These are phyloP conservation scores for Gobio occitaniae DNA, from an alignment of 2,797 vertebrate species.

Conservation along the genomic window DNA sequence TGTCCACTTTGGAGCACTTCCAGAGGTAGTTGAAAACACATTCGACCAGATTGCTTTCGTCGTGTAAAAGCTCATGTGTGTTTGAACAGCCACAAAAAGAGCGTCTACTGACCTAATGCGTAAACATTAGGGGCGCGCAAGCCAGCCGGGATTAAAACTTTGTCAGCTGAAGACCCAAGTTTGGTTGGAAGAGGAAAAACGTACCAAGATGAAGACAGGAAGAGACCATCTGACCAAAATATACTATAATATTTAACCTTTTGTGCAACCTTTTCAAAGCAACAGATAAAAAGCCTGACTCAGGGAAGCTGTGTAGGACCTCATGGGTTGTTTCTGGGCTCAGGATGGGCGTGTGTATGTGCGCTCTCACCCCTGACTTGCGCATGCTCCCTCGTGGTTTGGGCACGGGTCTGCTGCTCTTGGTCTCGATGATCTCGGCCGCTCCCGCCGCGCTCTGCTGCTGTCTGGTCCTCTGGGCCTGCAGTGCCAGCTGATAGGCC, in stretches of 20 bases:
- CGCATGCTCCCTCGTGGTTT: conserved; percentile 88
- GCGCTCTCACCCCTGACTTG: conserved; percentile 86
- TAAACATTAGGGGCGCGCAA: not conserved
- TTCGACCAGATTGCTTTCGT: too few relatives aligned
- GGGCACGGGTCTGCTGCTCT: conserved; percentile 90
- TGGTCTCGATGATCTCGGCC: conserved; percentile 81
- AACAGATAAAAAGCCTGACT: not conserved
- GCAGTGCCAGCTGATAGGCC: conserved; percentile 97
- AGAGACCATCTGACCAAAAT: not conserved
- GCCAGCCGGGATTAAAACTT: not conserved
- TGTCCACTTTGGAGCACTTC: too few relatives aligned
- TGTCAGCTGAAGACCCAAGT: not conserved
- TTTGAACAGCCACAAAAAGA: too few relatives aligned
- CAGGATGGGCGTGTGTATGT: too few relatives aligned
- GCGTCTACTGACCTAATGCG: not conserved
- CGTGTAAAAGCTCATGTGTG: too few relatives aligned
- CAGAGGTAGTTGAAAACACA: too few relatives aligned
- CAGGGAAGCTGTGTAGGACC: not conserved
- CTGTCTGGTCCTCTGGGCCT: conserved; percentile 91
- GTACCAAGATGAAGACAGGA: too few relatives aligned
- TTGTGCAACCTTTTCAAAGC: not conserved
- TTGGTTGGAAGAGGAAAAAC: not conserved
- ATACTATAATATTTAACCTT: not conserved
- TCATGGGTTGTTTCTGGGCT: not conserved
- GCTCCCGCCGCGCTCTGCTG: conserved; percentile 73